Conservation (phyloP, 2,797 vertebrate species). For the Acipenser ruthenus region DNA sequence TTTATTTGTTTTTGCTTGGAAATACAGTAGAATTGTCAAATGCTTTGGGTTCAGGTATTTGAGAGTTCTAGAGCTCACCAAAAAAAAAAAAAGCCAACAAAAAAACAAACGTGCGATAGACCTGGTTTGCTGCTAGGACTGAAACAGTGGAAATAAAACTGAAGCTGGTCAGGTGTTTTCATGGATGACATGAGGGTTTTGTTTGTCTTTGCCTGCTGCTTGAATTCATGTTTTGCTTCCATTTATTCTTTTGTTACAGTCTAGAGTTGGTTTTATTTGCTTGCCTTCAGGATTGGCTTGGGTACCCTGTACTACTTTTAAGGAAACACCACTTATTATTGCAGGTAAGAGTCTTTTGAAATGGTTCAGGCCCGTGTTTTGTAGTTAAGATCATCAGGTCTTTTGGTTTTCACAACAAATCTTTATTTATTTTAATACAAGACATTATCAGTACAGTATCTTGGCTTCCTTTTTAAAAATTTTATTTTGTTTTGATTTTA, state of each 20-base stretch:
- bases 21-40: not conserved
- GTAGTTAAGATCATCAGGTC: too few species aligned
- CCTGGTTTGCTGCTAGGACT: constrained; percentile 9
- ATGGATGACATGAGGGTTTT: constrained; percentile 8
- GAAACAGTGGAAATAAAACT: not conserved
- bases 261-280: constrained; percentile 91
- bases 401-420: too few species aligned
- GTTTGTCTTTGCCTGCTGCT: constrained; percentile 47
- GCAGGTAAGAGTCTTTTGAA: constrained; percentile 76
- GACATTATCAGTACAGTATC: too few species aligned
- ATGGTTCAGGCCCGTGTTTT: constrained; percentile 13
- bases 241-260: constrained; percentile 89
- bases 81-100: too few species aligned
- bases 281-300: constrained; percentile 88
- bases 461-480: too few species aligned
- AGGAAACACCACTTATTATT: constrained; percentile 70
- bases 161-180: constrained; percentile 3
- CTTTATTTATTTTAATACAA: too few species aligned
- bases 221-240: constrained; percentile 81
- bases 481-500: too few species aligned
- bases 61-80: too few species aligned
- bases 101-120: too few species aligned
- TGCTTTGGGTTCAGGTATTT: too few species aligned
- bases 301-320: constrained; percentile 73
- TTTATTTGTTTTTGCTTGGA: constrained; percentile 6